Base-by-base conservation (phyloP, 2,888 invertebrate genomes). In the Meandrusa payeni region DNA sequence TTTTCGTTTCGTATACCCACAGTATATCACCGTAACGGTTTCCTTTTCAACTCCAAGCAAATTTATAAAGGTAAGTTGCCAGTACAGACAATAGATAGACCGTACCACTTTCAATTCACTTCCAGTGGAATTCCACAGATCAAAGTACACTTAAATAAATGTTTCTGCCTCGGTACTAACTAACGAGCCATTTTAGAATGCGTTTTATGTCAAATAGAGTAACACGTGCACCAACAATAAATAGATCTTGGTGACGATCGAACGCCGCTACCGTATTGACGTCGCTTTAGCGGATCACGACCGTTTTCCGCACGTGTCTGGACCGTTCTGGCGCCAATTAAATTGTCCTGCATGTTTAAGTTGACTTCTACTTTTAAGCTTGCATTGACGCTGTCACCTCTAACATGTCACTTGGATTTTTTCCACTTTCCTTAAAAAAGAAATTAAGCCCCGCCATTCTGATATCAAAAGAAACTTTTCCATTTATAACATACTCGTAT, bases 201-300 rank as follows among this genome's bases (percentile, higher is more conserved):
- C 66, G 60, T 73, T 81, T 81, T 76, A 78, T 77, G 78, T 80
- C 76, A 82, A 82, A 80, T 76, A 79, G 76, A 83, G 64, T 73
- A 78, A 77, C 80, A 76, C 82, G 78, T 74, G 73, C 58, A 63
- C 46, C 40, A 63, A 69, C 69, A 72, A 80, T 81, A 82, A 82
- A 83, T 82, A 81, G 78, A 82, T 77, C 72, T 73, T 62, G 76
- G 63, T 61, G 62, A 57, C 54, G 50, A 50, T 36, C 46, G 22
- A 34, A 49, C 34, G 44, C 37, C 0, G 55, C 37, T 24, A 20
- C 5, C 12, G 13, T 15, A 15, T 31, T 38, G 26, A 1, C 0
- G n/a, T 13, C 3, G 38, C 37, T 9, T 12, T 17, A 13, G 37
- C 34, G 37, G 7, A 9, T 7, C 40, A 33, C 41, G 9, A 2